Base-by-base conservation (phyloP, 2,113 vertebrate species). In the Epinephelus cyanopodus region DNA sequence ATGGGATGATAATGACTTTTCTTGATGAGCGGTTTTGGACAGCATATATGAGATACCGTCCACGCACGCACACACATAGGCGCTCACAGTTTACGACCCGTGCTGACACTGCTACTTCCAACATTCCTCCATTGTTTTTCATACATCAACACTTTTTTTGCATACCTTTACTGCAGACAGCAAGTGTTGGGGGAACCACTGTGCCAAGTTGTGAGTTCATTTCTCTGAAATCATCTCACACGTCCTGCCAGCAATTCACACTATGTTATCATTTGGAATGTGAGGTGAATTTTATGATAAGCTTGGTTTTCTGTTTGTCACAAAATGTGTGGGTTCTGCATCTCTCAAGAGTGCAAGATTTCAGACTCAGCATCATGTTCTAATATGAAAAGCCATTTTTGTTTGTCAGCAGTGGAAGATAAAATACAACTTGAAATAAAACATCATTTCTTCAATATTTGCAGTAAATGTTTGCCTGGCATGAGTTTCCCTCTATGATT, bases 71-170 rank as follows among this genome's bases (percentile, higher is more conserved):
- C 47, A 29, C 68, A 83, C 37, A 64, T 53, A 72, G 17, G 53
- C 76, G 61, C 76, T 84, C 42, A 53, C 70, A 77, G 61, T 90
- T 90, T 91, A 91, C 47, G 77, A 84, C 75, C 79, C 63, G 4
- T 91, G 89, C 92, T 94, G 90, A 93, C 93, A 52, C 82, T 53
- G 81, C 25, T 73, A 75, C 87, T 91, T 93, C 84, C 65, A 83
- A 69, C 89, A 92, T 91, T 92, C 89, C 80, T 91, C 63, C 23
- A 79, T 87, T 91, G 90, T 91, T 93, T 92, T 90, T 89, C 79
- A 89, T 74, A 85, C 84, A 85, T 90, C 81, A 77, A 90, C 88
- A 87, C 57, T 83, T 90, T 87, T 86, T 80, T 62, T 81, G 56
- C 78, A 87, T 86, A 85, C 81, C 78, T 87, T 77, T 65, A 76